Base-by-base conservation (phyloP, 2,797 vertebrate species). In the Artibeus jamaicensis region DNA sequence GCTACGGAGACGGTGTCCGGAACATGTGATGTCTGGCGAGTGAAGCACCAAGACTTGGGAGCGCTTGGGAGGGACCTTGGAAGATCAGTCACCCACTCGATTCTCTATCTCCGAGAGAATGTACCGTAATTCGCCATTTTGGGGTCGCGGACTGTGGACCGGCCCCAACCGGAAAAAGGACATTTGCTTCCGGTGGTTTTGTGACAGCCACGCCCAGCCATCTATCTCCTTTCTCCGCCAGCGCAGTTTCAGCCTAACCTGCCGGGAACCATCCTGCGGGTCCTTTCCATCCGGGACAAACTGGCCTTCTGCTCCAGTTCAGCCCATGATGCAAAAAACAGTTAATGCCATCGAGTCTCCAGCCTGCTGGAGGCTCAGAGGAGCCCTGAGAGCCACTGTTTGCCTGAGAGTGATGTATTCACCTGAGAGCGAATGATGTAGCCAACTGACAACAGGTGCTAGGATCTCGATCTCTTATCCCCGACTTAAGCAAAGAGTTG, bases 121-220 rank as follows among this genome's bases (percentile, higher is more conserved):
- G 7, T 7, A 21, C 39, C 26, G 48, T 10, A 7, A 24, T 32
- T 3, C 50, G 3, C 59, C 59, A 77, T 71, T 39, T 24, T 50
- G 19, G 39, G 50, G 34, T 88, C 5, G 5, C 4, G 3, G 22
- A 37, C 42, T 44, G 57, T 4, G 42, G 22, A 12, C 18, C 1
- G 12, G 44, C 46, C 5, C n/a, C 77, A 16, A 42, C 89, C 92
- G 34, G 96, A 95, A 95, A 32, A 65, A 34, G 37, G 15, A 77
- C 22, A 55, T 8, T 34, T 44, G 1, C 19, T 83, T 92, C 90
- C 39, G 57, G 34, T 22, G 68, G 55, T 50, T 44, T 37, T 2
- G 5, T 65, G 50, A 86, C 48, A 32, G 21, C 70, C 65, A 42
- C 76, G 74, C 81, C 86, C 70, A 74, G 12, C n/a, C 48, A 2